Evolutionary conservation across 2,113 vertebrate genomes (phyloP).

Genomic region (Hippopotamus amphibius): DNA sequence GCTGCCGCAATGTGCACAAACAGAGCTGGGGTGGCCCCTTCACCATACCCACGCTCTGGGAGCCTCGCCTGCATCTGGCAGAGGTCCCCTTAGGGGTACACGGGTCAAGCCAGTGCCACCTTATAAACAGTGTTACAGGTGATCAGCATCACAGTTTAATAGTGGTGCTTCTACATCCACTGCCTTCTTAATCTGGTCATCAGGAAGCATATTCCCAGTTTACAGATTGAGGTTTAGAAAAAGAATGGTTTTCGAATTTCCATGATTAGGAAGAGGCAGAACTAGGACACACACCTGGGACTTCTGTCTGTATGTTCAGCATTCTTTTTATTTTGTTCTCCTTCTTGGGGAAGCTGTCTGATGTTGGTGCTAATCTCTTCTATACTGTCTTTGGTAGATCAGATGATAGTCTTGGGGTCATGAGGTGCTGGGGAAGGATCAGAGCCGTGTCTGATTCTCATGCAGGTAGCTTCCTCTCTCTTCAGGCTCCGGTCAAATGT

Average conservation of each 20-base stretch:
- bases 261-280: neutral
- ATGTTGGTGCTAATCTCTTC: neutral
- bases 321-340: neutral
- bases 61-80: neutral
- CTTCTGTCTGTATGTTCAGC: neutral
- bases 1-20: neutral
- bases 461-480: neutral
- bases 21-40: neutral
- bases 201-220: conserved; percentile 38
- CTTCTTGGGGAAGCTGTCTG: neutral
- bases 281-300: conserved; percentile 24
- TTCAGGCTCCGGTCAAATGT: neutral
- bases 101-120: neutral
- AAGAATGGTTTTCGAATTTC: neutral
- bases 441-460: neutral
- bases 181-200: conserved; percentile 12
- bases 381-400: neutral
- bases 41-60: neutral
- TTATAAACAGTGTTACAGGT: neutral
- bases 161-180: neutral
- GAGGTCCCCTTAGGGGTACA: neutral
- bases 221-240: conserved; percentile 29
- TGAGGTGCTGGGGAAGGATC: neutral
- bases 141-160: too few species aligned
- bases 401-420: neutral